Percentiles rank a stretch among this genome's conserved stretches.
Conservation (phyloP, 2,113 vertebrate genomes). For the Malaclemys terrapin region DNA sequence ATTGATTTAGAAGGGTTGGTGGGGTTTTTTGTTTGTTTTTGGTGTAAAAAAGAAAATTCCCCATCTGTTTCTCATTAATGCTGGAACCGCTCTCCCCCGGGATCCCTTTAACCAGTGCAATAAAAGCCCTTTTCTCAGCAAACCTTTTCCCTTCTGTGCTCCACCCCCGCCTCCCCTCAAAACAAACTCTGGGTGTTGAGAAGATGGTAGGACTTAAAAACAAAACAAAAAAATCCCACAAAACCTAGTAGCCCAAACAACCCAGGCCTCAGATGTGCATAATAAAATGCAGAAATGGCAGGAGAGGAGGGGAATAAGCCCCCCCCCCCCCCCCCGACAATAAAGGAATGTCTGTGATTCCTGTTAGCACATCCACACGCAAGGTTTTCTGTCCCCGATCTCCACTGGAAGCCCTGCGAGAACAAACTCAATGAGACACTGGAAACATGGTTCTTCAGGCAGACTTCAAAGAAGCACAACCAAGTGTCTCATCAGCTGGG, state of each 20-base stretch:
- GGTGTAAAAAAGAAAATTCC: background rate
- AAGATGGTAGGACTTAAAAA: slow-evolving; percentile 1
- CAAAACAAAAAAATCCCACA: background rate
- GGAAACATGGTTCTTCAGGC: background rate
- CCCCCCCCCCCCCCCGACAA: background rate
- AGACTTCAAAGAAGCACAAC: background rate
- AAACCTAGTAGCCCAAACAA: background rate
- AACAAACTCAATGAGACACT: background rate
- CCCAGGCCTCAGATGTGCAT: background rate
- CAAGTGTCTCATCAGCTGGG: background rate
- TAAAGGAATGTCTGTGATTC: background rate
- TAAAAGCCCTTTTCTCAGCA: slow-evolving; percentile 15
- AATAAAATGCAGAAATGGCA: background rate
- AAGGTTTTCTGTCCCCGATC: background rate
- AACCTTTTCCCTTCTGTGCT: background rate
- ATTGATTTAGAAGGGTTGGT: background rate
- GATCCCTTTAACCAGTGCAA: background rate
- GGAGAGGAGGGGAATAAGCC: background rate
- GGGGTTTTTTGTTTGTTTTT: background rate
- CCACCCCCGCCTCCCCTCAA: background rate
- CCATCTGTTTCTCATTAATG: slow-evolving; percentile 29
- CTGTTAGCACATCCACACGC: rapidly evolving
- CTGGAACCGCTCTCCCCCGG: background rate
- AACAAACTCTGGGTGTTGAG: background rate
- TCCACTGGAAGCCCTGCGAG: background rate